A percentile compares a stretch with the other conserved stretches of the same genome.
These are phyloP conservation scores for Achroia grisella DNA, from an alignment of 1,140 invertebrate genomes.

Conservation along the genomic window DNA sequence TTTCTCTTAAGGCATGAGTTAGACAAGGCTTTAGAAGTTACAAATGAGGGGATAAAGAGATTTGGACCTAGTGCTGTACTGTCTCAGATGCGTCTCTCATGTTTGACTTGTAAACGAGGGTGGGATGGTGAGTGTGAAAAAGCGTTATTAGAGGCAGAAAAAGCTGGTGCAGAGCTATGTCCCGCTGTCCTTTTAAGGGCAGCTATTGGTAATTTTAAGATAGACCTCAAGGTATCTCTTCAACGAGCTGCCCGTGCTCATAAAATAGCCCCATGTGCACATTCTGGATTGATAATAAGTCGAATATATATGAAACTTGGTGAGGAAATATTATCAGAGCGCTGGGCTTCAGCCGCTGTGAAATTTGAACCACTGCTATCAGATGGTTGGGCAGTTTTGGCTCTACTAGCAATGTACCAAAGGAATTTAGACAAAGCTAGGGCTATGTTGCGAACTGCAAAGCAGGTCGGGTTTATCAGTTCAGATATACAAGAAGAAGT, in stretches of 20 bases:
- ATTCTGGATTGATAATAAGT: slow-evolving; percentile 43
- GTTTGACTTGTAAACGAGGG: slow-evolving; percentile 29
- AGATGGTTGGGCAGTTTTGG: slow-evolving; percentile 56
- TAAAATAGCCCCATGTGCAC: slow-evolving; percentile 42
- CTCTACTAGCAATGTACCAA: slow-evolving; percentile 41
- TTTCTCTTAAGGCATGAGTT: slow-evolving; percentile 32
- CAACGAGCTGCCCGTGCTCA: slow-evolving; percentile 54
- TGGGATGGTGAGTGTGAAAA: slow-evolving; percentile 55
- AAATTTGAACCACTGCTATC: slow-evolving; percentile 46
- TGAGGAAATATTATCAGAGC: slow-evolving; percentile 34
- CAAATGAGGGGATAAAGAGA: slow-evolving; percentile 31
- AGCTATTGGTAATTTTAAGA: slow-evolving; percentile 32
- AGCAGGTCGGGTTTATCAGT: slow-evolving; percentile 45
- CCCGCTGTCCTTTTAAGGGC: slow-evolving; percentile 40
- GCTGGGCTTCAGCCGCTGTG: slow-evolving; percentile 53
- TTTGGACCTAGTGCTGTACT: slow-evolving; percentile 48
- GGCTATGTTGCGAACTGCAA: slow-evolving; percentile 48
- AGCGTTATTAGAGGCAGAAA: slow-evolving; percentile 40
- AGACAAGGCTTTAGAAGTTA: slow-evolving; percentile 31
- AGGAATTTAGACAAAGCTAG: slow-evolving; percentile 40
- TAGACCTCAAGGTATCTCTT: slow-evolving; percentile 30
- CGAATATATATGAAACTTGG: slow-evolving; percentile 38
- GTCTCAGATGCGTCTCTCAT: slow-evolving; percentile 47
- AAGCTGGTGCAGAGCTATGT: slow-evolving; percentile 29
- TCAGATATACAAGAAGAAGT: slow-evolving; percentile 43